Base-by-base conservation (phyloP, 1,140 invertebrate genomes). In the Drosophila carrolli region DNA sequence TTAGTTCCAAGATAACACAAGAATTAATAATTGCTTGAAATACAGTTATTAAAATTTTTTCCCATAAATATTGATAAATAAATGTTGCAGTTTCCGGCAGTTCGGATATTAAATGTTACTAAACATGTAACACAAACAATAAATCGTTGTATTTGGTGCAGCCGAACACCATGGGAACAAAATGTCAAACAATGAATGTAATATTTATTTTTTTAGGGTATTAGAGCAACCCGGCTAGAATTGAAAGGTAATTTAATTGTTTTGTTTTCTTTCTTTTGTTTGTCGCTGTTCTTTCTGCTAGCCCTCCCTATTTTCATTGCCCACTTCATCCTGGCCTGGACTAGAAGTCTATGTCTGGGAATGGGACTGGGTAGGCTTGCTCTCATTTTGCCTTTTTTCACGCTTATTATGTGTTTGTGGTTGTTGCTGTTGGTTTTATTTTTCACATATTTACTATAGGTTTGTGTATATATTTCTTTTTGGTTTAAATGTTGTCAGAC, bases 351-450 rank as follows among this genome's bases (percentile, higher is more conserved):
- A 62, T 23, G 68, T 65, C 58, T 81, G 60, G 38, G 13, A 54
- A 10, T 66, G 58, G 65, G 56, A 54, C 61, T 73, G 67, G 55
- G 44, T 40, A 63, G 62, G 70, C 76, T 81, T 85, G 83, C 82
- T 86, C 82, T 88, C 82, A 82, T 86, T 86, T 86, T 82, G 66
- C 75, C 65, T 81, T 78, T 76, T 82, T 88, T 88, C 83, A 88
- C 83, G 83, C 83, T 88, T 79, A 86, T 85, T 85, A 88, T 85
- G 78, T 86, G 57, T 78, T 74, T 75, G 75, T 78, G 71, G 72
- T 46, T 35, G 47, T 43, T 65, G 38, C 32, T 68, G 65, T 67
- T 16, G 62, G 65, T 70, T 59, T 72, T 76, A 51, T 51, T 76
- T 61, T 67, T 50, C 57, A 75, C 72, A 75, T 56, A 75, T 74